phyloP scores from a whole-genome alignment of 2,113 vertebrate species.

The Mirza zaza region DNA sequence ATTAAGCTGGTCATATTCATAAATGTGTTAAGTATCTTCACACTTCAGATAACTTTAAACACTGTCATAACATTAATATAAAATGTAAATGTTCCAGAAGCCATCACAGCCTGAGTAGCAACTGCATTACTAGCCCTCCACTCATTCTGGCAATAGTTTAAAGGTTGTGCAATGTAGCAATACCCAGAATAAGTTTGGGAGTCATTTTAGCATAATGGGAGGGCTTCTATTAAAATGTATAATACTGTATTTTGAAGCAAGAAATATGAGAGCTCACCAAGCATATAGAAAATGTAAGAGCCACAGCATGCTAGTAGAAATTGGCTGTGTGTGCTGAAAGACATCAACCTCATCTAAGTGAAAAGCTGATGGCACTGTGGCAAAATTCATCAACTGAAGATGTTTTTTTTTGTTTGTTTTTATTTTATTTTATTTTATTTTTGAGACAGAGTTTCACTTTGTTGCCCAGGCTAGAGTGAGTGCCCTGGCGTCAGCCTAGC shows the following conservation, averaged over 20 bases:
- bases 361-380: not conserved
- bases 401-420: no score
- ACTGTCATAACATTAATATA: not conserved
- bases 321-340: not conserved
- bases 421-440: no score
- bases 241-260: not conserved
- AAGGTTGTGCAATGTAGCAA: not conserved
- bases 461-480: no score
- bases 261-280: not conserved
- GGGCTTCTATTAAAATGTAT: not conserved
- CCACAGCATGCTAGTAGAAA: not conserved
- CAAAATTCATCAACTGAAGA: not conserved
- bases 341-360: not conserved
- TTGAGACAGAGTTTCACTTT: no score
- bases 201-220: not conserved
- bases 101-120: not conserved
- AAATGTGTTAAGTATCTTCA: not conserved
- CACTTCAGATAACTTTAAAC: not conserved
- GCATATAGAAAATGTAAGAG: not conserved
- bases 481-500: no score
- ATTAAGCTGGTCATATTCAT: not conserved
- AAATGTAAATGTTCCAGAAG: not conserved
- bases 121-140: not conserved
- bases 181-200: not conserved
- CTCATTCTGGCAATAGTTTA: not conserved